Conservation (phyloP, 2,888 invertebrate genomes). For the Crioceris asparagi region DNA sequence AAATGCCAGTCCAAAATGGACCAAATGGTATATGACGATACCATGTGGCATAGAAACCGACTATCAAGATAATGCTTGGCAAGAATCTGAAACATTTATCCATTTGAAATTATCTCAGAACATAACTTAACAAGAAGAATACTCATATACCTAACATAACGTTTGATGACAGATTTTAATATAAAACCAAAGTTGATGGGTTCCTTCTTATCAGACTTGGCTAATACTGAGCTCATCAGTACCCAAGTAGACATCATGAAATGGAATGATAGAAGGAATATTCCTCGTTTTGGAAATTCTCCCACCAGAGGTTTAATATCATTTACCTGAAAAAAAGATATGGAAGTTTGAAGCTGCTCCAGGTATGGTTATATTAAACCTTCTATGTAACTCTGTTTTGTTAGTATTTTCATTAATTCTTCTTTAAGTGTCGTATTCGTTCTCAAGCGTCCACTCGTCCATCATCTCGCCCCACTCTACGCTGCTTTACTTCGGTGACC, state of each 20-base stretch:
- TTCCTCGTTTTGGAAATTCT: conserved; percentile 11
- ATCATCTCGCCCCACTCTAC: too few relatives aligned
- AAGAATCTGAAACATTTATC: conserved; percentile 21
- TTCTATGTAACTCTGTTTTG: too few relatives aligned
- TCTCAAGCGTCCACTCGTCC: too few relatives aligned
- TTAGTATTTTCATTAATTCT: too few relatives aligned
- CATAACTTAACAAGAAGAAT: not conserved
- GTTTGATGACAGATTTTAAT: conserved; percentile 19
- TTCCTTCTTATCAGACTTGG: conserved; percentile 17
- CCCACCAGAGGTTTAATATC: conserved; percentile 8
- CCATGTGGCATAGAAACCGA: conserved; percentile 25
- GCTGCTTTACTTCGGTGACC: too few relatives aligned
- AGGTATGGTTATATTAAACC: too few relatives aligned
- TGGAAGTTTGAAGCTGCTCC: not conserved
- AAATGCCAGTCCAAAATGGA: conserved; percentile 24
- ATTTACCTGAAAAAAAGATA: conserved; percentile 10
- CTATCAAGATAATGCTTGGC: conserved; percentile 20
- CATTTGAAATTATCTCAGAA: not conserved
- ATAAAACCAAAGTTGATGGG: conserved; percentile 16
- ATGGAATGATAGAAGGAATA: conserved; percentile 12
- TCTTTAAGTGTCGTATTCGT: too few relatives aligned
- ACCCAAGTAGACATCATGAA: conserved; percentile 17
- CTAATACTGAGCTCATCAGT: conserved; percentile 11
- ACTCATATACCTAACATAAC: conserved; percentile 23
- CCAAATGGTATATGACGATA: conserved; percentile 21